These are phyloP conservation scores for Eremophila alpestris DNA, from an alignment of 2,797 vertebrate species.

Conservation along the genomic window DNA sequence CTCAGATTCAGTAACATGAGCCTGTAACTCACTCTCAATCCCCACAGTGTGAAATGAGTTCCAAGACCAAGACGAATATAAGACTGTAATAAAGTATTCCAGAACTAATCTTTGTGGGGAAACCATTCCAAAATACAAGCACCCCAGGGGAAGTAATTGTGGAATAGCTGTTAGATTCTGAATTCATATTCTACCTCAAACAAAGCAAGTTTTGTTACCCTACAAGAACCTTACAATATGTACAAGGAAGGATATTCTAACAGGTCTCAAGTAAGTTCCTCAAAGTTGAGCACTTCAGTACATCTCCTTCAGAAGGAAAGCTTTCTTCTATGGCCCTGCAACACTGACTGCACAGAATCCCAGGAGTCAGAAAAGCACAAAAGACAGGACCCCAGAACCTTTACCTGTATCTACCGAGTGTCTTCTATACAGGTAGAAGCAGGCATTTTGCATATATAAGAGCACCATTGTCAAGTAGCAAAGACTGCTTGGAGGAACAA, in stretches of 20 bases:
- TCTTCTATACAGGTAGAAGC: neutral
- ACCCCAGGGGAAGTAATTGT: neutral
- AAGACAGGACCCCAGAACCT: neutral
- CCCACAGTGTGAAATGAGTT: neutral
- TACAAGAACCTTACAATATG: neutral
- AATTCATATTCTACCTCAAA: neutral
- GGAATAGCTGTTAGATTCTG: neutral
- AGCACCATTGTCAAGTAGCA: neutral
- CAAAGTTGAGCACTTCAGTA: neutral
- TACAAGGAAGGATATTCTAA: neutral
- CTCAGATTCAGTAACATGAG: neutral
- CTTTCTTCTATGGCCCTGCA: neutral
- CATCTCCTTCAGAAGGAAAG: neutral
- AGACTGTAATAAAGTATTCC: neutral
- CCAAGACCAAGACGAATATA: neutral
- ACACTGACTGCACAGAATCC: neutral
- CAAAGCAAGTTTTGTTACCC: neutral
- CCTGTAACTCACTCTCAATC: neutral
- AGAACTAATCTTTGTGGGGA: neutral
- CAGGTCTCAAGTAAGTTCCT: neutral
- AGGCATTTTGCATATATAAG: neutral
- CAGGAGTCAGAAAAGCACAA: neutral
- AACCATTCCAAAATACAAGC: neutral
- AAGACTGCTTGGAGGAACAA: neutral
- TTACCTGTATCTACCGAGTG: neutral